Evolutionary conservation across 2,888 invertebrate genomes (phyloP).

Genomic region (Alloplasta piceator): DNA sequence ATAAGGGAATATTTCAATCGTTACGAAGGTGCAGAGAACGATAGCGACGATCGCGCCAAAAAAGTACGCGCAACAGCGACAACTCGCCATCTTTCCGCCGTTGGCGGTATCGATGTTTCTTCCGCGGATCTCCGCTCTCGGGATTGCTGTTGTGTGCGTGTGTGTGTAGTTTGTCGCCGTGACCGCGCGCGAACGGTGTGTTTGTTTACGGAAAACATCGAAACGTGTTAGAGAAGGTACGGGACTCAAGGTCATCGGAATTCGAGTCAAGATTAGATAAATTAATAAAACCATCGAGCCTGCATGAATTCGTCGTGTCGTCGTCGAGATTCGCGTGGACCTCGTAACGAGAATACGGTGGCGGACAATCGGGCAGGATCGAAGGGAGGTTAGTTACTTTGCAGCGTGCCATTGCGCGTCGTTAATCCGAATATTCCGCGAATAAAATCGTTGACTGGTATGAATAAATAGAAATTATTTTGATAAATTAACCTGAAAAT

Average conservation of each 20-base stretch:
- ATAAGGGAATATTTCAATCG: slow-evolving; percentile 71
- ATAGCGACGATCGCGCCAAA: slow-evolving; percentile 45
- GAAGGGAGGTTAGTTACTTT: slow-evolving; percentile 30
- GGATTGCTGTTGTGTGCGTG: slow-evolving; percentile 6
- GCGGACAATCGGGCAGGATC: slow-evolving; percentile 56
- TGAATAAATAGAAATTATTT: background rate
- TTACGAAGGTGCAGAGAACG: slow-evolving; percentile 55
- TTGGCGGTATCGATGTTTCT: background rate
- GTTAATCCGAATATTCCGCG: background rate
- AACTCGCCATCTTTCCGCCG: slow-evolving; percentile 6
- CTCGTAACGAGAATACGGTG: slow-evolving; percentile 60
- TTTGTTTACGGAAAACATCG: background rate
- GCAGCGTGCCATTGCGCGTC: slow-evolving; percentile 55
- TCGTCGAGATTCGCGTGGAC: slow-evolving; percentile 24
- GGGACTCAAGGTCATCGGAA: background rate
- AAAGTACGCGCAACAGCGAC: slow-evolving; percentile 54
- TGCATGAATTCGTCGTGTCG: slow-evolving; percentile 21
- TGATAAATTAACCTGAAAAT: slow-evolving; percentile 4
- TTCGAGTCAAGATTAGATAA: slow-evolving; percentile 1
- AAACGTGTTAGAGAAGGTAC: background rate
- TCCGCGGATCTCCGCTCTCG: slow-evolving; percentile 31
- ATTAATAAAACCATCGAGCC: slow-evolving; percentile 21
- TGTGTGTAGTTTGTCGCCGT: no score
- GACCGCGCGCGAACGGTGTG: background rate
- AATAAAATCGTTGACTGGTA: background rate